Percentiles rank a stretch among this genome's conserved stretches.
phyloP scores from a whole-genome alignment of 2,888 invertebrate species.

The Luperina nickerlii region DNA sequence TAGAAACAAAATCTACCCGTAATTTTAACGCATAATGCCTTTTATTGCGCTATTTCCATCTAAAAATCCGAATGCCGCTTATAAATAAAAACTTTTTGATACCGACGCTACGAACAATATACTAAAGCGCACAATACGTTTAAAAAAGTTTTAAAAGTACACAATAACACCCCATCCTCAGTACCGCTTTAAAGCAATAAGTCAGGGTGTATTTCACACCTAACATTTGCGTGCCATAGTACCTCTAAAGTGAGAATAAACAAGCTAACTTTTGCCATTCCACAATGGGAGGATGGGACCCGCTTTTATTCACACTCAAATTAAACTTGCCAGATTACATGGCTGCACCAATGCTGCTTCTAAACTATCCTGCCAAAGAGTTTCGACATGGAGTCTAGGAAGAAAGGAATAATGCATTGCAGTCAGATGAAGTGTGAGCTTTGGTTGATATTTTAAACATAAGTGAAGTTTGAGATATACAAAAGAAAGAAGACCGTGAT shows the following conservation, averaged over 20 bases:
- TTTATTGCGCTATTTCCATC: constrained; percentile 39
- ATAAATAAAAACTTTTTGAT: constrained; percentile 62
- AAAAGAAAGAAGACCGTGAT: neutral
- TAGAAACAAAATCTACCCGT: constrained; percentile 1
- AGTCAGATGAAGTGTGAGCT: constrained; percentile 11
- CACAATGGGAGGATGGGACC: constrained; percentile 72
- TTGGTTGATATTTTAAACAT: constrained; percentile 4
- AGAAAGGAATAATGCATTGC: constrained; percentile 17
- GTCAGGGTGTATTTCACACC: constrained; percentile 78
- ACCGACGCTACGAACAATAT: constrained; percentile 50
- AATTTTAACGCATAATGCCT: constrained; percentile 17
- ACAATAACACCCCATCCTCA: constrained; percentile 59
- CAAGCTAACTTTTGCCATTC: constrained; percentile 85
- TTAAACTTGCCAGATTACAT: constrained; percentile 80
- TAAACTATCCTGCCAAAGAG: constrained; percentile 66
- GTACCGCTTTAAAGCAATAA: constrained; percentile 70
- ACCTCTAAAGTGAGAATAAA: constrained; percentile 83
- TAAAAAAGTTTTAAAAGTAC: constrained; percentile 62
- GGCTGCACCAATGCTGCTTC: constrained; percentile 66
- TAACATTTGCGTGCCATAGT: constrained; percentile 78
- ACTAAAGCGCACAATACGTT: constrained; percentile 59
- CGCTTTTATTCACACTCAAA: constrained; percentile 77
- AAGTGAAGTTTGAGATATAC: constrained; percentile 1
- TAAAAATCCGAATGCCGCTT: constrained; percentile 48
- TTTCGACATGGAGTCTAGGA: constrained; percentile 48